These are phyloP conservation scores for Palythoa grandis DNA, from an alignment of 92 coral and sea anemone species.

Conservation along the genomic window DNA sequence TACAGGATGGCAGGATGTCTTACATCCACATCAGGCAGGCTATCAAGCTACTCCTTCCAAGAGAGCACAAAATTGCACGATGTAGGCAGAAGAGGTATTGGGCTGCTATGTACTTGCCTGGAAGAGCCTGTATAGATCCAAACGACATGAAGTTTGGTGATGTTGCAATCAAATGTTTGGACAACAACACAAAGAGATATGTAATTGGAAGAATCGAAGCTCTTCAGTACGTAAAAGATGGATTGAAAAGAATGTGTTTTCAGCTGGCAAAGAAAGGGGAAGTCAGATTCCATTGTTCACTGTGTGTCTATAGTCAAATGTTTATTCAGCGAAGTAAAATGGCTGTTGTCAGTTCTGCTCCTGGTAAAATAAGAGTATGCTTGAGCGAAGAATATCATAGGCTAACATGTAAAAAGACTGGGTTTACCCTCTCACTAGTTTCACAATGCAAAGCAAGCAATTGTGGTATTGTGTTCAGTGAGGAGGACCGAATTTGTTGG, in stretches of 20 bases:
- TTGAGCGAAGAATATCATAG: too few species aligned
- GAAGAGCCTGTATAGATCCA: conserved; percentile 56
- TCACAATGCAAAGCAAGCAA: too few species aligned
- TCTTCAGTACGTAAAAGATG: conserved; percentile 46
- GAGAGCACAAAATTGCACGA: conserved; percentile 49
- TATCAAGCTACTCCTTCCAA: conserved; percentile 38
- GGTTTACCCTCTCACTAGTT: too few species aligned
- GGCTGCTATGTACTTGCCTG: conserved; percentile 61
- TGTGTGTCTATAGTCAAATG: too few species aligned
- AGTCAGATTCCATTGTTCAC: too few species aligned
- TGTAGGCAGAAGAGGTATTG: conserved; percentile 54
- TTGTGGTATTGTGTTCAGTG: too few species aligned
- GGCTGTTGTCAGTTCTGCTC: too few species aligned
- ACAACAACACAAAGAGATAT: neutral
- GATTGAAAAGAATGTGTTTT: conserved; percentile 39
- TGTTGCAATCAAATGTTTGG: conserved; percentile 41
- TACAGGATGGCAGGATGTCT: conserved; percentile 12
- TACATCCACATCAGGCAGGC: conserved; percentile 50
- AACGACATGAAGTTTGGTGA: conserved; percentile 50
- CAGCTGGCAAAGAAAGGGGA: neutral
- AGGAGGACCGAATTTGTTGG: too few species aligned
- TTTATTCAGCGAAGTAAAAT: too few species aligned
- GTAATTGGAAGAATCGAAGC: conserved; percentile 41
- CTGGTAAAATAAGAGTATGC: too few species aligned
- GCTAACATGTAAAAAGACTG: too few species aligned